These are phyloP conservation scores for Microdon myrmicae DNA, from an alignment of 2,888 invertebrate genomes.

Conservation along the genomic window DNA sequence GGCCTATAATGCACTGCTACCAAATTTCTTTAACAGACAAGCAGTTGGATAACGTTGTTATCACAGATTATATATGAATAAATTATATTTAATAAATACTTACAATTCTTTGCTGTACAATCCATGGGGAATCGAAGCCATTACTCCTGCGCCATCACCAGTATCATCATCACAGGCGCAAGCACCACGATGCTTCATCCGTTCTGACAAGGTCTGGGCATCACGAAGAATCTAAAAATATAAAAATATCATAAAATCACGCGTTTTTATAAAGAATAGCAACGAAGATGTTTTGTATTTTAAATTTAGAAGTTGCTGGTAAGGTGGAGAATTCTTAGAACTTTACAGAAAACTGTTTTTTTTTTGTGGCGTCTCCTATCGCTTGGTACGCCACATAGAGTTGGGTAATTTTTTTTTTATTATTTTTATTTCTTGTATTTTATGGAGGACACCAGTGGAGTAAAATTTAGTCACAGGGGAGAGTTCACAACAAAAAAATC, in stretches of 20 bases:
- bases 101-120: constrained; percentile 87
- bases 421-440: neutral
- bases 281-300: neutral
- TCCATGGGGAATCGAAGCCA: constrained; percentile 95
- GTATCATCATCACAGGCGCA: constrained; percentile 99
- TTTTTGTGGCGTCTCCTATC: neutral
- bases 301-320: too few relatives aligned
- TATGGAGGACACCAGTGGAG: too few relatives aligned
- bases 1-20: too few relatives aligned
- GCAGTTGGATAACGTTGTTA: too few relatives aligned
- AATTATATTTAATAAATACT: too few relatives aligned
- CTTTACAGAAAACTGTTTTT: neutral
- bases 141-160: constrained; percentile 97
- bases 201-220: constrained; percentile 92
- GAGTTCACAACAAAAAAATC: too few relatives aligned
- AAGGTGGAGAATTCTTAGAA: neutral
- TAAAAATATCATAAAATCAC: constrained; percentile 15
- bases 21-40: too few relatives aligned
- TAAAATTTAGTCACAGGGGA: too few relatives aligned
- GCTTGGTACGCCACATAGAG: neutral
- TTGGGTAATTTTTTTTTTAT: neutral
- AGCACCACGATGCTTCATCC: constrained; percentile 99
- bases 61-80: too few relatives aligned
- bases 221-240: constrained; percentile 86
- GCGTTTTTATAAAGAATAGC: neutral